Base-by-base conservation (phyloP, 2,888 invertebrate genomes). In the Euzetes globulus region DNA sequence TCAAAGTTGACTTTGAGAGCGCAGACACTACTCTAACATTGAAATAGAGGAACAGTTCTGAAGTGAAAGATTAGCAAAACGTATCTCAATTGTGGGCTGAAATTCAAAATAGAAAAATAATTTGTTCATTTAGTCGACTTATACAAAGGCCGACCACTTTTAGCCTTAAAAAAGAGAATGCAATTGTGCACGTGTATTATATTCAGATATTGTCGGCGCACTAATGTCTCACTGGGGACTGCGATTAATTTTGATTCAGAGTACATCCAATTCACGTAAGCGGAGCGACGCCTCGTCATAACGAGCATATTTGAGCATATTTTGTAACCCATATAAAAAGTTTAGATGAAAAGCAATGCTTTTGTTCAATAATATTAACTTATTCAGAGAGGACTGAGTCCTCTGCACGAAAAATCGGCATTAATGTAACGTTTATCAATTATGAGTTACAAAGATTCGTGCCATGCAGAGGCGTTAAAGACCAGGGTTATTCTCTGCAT, bases 151-250 rank as follows among this genome's bases (percentile, higher is more conserved):
- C 33, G n/a, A 68, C 41, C 37, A n/a, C 11, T 68, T 17, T 41
- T 27, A 19, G 41, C n/a, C 33, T 11, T 41, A 47, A 33, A 63
- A 27, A 13, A 27, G 45, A 22, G 15, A 22, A 47, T 47, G 15
- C 13, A 70, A 41, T 37, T 70, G 22, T 25, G 70, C 70, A 70
- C 70, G 70, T 70, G 70, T 70, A 70, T 9, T 63, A 41, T 25
- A 27, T 47, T 17, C 22, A 13, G 22, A 47, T 70, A 47, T 70
- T 45, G 45, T 70, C 25, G 45, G 47, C 13, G 22, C 70, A 47
- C 70, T 70, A 70, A 70, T 70, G 70, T 70, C 70, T 70, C 70
- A 47, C 70, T 47, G 70, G 70, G 70, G 70, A 70, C 70, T 70
- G 47, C 47, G 13, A 70, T 70, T 70, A 70, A 70, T 70, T 45